phyloP scores from a whole-genome alignment of 2,797 vertebrate species.

The Alca torda region DNA sequence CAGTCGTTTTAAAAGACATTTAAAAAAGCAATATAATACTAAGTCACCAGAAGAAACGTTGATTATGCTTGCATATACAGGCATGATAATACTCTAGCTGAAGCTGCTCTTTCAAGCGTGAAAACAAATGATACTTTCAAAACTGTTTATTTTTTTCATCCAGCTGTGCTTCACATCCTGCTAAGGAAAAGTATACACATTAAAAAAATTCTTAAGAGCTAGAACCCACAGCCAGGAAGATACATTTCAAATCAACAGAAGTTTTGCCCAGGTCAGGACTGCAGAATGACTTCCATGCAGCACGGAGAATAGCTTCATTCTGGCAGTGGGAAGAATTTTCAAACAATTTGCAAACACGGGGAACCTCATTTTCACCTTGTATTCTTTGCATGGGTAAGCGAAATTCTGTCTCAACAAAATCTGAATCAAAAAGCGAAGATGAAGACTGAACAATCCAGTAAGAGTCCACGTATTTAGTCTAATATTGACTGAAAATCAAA shows the following conservation, averaged over 20 bases:
- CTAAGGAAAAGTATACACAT: not conserved
- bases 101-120: slow-evolving; percentile 25
- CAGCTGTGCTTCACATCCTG: slow-evolving; percentile 37
- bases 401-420: not conserved
- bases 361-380: not conserved
- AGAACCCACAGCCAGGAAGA: not conserved
- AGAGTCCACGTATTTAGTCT: not conserved
- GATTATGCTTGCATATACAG: slow-evolving; percentile 13
- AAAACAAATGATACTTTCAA: slow-evolving; percentile 46
- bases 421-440: not conserved
- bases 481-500: not conserved
- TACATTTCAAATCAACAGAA: not conserved
- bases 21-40: slow-evolving; percentile 22
- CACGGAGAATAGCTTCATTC: not conserved
- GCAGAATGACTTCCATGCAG: not conserved
- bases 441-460: not conserved
- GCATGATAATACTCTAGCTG: not conserved
- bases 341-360: not conserved
- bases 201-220: not conserved
- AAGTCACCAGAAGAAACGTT: slow-evolving; percentile 35
- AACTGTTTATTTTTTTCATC: slow-evolving; percentile 7
- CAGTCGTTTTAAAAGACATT: slow-evolving; percentile 25
- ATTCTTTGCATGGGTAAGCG: not conserved
- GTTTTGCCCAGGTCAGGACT: not conserved
- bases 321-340: not conserved